phyloP scores from a whole-genome alignment of 2,888 invertebrate genomes.

The Noctuana brunneofusca region DNA sequence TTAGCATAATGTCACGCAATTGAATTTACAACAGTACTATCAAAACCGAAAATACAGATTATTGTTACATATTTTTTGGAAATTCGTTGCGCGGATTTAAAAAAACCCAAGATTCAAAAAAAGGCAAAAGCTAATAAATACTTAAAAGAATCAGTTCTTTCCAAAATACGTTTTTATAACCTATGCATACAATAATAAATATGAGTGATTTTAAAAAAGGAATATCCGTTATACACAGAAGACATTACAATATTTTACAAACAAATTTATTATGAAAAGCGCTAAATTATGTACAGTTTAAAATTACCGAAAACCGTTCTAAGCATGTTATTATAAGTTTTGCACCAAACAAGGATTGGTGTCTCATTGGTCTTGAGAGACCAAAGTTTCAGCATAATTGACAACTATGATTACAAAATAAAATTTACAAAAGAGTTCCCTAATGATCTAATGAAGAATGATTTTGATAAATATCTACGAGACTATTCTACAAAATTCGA shows the following conservation, averaged over 20 bases:
- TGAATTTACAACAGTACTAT: not conserved
- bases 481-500: conserved; percentile 54
- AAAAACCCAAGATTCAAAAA: not conserved
- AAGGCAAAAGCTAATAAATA: not conserved
- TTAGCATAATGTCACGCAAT: not conserved
- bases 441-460: conserved; percentile 42
- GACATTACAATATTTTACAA: not conserved
- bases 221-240: conserved; percentile 15
- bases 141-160: conserved; percentile 3
- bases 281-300: not conserved
- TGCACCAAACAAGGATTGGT: too few species aligned
- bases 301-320: not conserved
- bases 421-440: conserved; percentile 29
- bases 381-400: too few species aligned
- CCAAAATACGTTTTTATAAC: not conserved
- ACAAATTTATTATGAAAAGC: not conserved
- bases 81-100: conserved; percentile 12
- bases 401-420: too few species aligned
- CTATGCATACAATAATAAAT: conserved; percentile 24
- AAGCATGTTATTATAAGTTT: too few species aligned
- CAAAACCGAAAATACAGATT: conserved; percentile 4
- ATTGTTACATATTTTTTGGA: not conserved
- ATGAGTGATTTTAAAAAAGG: conserved; percentile 11
- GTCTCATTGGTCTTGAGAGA: too few species aligned
- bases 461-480: conserved; percentile 59